phyloP scores from a whole-genome alignment of 2,888 invertebrate genomes.

The Bombylius discolor region DNA sequence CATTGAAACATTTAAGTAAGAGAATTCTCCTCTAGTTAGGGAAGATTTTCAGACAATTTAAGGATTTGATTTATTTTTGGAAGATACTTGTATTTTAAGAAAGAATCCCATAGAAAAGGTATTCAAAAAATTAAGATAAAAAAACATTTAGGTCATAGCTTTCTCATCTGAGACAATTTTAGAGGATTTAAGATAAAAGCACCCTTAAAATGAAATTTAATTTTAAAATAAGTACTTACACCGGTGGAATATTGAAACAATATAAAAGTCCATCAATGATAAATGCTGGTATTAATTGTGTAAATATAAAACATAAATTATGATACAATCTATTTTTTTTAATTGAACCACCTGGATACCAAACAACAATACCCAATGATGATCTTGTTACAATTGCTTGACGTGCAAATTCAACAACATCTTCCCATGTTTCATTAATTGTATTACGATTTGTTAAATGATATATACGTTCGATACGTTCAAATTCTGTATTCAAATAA shows the following conservation, averaged over 20 bases:
- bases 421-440: slow-evolving; percentile 75
- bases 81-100: too few relatives aligned
- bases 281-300: slow-evolving; percentile 84
- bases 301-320: slow-evolving; percentile 68
- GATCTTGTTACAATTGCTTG: slow-evolving; percentile 61
- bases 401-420: slow-evolving; percentile 69
- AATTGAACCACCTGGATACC: slow-evolving; percentile 83
- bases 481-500: slow-evolving; percentile 21
- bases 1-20: too few relatives aligned
- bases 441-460: slow-evolving; percentile 71
- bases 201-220: too few relatives aligned
- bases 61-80: too few relatives aligned
- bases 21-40: too few relatives aligned
- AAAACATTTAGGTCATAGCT: background rate
- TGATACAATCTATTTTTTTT: slow-evolving; percentile 64
- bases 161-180: background rate
- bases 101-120: too few relatives aligned
- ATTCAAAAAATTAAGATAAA: too few relatives aligned
- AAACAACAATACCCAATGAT: slow-evolving; percentile 74
- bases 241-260: slow-evolving; percentile 73
- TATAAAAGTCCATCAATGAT: slow-evolving; percentile 65
- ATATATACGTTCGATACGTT: slow-evolving; percentile 37
- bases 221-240: slow-evolving; percentile 50
- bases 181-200: too few relatives aligned
- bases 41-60: too few relatives aligned